phyloP scores from a whole-genome alignment of 2,113 vertebrate genomes.

The Pelodiscus sinensis region DNA sequence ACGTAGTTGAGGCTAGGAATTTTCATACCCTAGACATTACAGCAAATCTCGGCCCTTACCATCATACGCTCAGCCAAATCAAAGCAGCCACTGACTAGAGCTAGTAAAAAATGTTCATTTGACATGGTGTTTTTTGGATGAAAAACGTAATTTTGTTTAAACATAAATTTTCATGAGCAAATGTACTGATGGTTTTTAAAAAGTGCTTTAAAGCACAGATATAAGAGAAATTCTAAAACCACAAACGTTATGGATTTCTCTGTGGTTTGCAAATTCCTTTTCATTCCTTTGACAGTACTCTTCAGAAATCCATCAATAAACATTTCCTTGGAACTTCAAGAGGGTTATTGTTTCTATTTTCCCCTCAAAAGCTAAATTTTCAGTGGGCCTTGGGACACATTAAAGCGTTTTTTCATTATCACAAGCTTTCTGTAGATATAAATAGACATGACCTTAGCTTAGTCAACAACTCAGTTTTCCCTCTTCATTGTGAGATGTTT shows the following conservation, averaged over 20 bases:
- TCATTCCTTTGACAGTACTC: constrained; percentile 59
- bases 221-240: constrained; percentile 54
- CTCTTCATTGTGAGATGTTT: constrained; percentile 5
- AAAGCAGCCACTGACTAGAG: background rate
- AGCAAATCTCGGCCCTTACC: background rate
- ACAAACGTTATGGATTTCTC: constrained; percentile 44
- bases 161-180: background rate
- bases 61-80: rapidly evolving
- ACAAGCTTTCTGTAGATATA: constrained; percentile 31
- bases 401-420: constrained; percentile 34
- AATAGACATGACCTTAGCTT: constrained; percentile 53
- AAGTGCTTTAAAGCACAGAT: constrained; percentile 60
- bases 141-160: background rate
- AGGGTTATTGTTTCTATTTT: constrained; percentile 50
- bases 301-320: constrained; percentile 44
- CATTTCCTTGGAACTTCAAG: constrained; percentile 41
- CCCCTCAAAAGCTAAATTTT: constrained; percentile 65
- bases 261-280: constrained; percentile 40
- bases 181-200: constrained; percentile 1
- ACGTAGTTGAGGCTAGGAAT: rapidly evolving
- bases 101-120: background rate
- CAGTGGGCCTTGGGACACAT: constrained; percentile 45
- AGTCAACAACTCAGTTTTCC: background rate
- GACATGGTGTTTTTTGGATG: rapidly evolving
- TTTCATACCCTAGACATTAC: background rate